These are phyloP conservation scores for Apodemus speciosus DNA, from an alignment of 2,113 vertebrate genomes.

Conservation along the genomic window DNA sequence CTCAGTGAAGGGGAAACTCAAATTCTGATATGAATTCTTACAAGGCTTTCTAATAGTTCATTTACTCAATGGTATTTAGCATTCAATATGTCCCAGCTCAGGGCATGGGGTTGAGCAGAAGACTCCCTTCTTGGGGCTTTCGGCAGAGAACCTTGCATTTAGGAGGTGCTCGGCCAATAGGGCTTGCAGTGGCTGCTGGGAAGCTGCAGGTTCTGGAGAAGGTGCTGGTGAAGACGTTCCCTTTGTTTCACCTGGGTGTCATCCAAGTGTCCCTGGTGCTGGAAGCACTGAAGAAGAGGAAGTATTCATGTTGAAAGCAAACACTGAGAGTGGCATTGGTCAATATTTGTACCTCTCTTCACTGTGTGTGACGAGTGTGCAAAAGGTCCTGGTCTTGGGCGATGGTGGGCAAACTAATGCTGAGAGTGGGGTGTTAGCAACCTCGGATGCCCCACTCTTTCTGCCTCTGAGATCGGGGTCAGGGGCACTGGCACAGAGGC, in stretches of 20 bases:
- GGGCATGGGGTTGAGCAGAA: neutral
- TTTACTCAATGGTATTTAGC: neutral
- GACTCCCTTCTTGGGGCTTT: neutral
- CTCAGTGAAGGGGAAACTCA: neutral
- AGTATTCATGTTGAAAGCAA: constrained; percentile 16
- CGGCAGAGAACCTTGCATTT: accelerated
- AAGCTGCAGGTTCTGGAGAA: neutral
- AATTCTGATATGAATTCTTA: neutral
- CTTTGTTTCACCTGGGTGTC: neutral
- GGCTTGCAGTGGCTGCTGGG: accelerated
- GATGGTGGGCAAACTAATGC: neutral
- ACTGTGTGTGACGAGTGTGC: neutral
- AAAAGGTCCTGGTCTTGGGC: neutral
- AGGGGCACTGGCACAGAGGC: neutral
- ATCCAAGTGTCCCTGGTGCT: neutral
- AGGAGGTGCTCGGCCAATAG: accelerated
- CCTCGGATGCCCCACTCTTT: neutral
- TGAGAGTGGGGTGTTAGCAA: neutral
- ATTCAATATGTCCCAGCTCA: neutral
- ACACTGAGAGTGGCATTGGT: constrained; percentile 38
- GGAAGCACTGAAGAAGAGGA: constrained; percentile 50
- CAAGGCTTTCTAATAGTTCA: neutral
- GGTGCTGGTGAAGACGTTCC: neutral
- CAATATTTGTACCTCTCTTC: constrained; percentile 68
- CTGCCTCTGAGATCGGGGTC: neutral